phyloP scores from a whole-genome alignment of 1,140 invertebrate genomes.

The Probaryconus sp. region DNA sequence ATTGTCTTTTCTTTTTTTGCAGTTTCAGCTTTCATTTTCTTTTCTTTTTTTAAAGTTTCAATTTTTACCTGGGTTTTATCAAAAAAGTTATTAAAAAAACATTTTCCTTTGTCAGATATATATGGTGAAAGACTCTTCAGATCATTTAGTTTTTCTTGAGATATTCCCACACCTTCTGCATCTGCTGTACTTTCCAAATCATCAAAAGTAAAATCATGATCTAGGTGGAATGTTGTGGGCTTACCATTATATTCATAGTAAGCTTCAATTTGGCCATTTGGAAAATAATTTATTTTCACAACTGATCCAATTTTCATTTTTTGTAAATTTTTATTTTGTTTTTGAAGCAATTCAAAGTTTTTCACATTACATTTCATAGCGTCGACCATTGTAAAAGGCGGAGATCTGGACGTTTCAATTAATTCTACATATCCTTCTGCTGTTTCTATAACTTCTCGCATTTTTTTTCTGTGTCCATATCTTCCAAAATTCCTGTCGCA shows the following conservation, averaged over 20 bases:
- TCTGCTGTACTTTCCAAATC: too few species aligned
- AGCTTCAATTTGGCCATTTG: neutral
- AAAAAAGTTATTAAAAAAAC: too few species aligned
- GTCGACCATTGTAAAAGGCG: conserved; percentile 28
- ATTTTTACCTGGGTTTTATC: too few species aligned
- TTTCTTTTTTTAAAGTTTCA: too few species aligned
- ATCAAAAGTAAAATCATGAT: too few species aligned
- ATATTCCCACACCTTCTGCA: too few species aligned
- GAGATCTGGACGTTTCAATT: conserved; percentile 21
- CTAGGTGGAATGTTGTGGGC: too few species aligned
- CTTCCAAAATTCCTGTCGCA: conserved; percentile 35
- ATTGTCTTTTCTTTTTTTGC: too few species aligned
- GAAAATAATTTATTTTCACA: conserved; percentile 14
- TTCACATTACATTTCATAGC: neutral
- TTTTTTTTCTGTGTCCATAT: conserved; percentile 47
- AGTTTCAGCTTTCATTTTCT: too few species aligned
- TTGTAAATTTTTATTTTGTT: neutral
- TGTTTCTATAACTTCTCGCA: conserved; percentile 41
- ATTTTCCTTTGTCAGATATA: too few species aligned
- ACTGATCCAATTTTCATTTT: conserved; percentile 25
- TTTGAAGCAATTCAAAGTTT: conserved; percentile 20
- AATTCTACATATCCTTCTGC: conserved; percentile 36
- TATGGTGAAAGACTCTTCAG: too few species aligned
- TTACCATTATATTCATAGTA: conserved; percentile 1
- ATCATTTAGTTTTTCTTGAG: too few species aligned